Base-by-base conservation (phyloP, 2,113 vertebrate species). In the Hemichromis elongatus region DNA sequence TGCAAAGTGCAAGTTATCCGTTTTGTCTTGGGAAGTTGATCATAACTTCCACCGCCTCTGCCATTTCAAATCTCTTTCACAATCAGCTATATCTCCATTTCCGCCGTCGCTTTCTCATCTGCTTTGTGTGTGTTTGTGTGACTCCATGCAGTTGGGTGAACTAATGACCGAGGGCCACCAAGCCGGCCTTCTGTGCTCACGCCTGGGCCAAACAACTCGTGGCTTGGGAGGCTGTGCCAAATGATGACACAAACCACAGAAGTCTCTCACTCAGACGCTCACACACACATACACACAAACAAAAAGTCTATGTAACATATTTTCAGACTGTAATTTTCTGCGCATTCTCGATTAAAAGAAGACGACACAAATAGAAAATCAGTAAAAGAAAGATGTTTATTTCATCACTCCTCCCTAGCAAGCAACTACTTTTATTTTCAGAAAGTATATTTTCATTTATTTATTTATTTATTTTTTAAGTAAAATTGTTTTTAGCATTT, bases 101-200 rank as follows among this genome's bases (percentile, higher is more conserved):
- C 42, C 35, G 70, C 63, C 7, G 3, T 47, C 77, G 35, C 85
- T 19, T 28, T 82, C 77, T 88, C 88, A 70, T 89, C 86, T 16
- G 16, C 40, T 86, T 35, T 18, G 53, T 85, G 53, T 30, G 16
- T 75, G 75, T 85, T 86, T 88, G 80, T 84, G 77, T 83, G 56
- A 80, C 86, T 82, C 12, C 73, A 70, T 85, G 91, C 92, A 86
- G 89, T 92, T 86, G 87, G 88, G 92, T 93, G 92, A 95, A 92
- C 93, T 94, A 92, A 93, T 94, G 93, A 93, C 94, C 90, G 81
- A 88, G 87, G 82, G 87, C 82, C 42, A 82, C 75, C 89, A 77
- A 89, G 93, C 80, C 85, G 18, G 79, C 57, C 90, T 94, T 94
- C 90, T 95, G 92, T 95, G 68, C 77, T 55, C 70, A 66, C 55